A percentile compares a stretch with the other conserved stretches of the same genome.
These are phyloP conservation scores for Dryobota labecula DNA, from an alignment of 2,888 invertebrate species.

Conservation along the genomic window DNA sequence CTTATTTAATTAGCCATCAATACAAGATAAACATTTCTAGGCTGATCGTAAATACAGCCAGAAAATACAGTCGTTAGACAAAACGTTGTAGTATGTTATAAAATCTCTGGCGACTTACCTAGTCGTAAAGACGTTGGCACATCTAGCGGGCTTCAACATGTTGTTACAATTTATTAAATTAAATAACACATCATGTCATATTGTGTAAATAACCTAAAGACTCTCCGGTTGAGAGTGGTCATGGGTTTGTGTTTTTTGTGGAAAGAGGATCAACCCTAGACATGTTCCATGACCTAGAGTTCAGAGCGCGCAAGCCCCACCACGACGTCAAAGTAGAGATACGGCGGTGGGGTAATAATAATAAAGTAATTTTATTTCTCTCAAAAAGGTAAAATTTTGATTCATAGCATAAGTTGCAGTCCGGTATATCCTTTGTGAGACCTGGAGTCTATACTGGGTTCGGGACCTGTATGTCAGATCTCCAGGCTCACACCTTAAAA, in stretches of 20 bases:
- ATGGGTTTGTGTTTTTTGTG: not conserved
- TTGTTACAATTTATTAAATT: conserved; percentile 12
- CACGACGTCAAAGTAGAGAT: too few relatives aligned
- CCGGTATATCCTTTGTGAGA: too few relatives aligned
- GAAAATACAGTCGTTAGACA: conserved; percentile 11
- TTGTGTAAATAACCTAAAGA: not conserved
- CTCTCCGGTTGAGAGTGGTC: not conserved
- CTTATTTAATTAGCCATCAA: not conserved
- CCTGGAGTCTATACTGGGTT: too few relatives aligned
- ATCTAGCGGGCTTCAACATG: not conserved
- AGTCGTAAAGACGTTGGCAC: conserved; percentile 30
- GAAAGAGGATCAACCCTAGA: too few relatives aligned
- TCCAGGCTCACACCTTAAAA: too few relatives aligned
- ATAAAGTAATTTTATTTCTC: too few relatives aligned
- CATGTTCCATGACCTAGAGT: too few relatives aligned
- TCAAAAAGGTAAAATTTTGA: too few relatives aligned
- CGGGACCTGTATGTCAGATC: too few relatives aligned
- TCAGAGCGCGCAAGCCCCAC: too few relatives aligned
- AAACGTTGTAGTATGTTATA: conserved; percentile 20
- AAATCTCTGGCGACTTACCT: conserved; percentile 9
- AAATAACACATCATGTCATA: not conserved
- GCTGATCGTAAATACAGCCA: conserved; percentile 3
- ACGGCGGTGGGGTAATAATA: too few relatives aligned
- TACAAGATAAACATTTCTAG: not conserved
- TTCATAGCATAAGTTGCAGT: too few relatives aligned